A percentile compares a stretch with the other conserved stretches of the same genome.
These are phyloP conservation scores for Sesia bembeciformis DNA, from an alignment of 2,888 invertebrate genomes.

Conservation along the genomic window DNA sequence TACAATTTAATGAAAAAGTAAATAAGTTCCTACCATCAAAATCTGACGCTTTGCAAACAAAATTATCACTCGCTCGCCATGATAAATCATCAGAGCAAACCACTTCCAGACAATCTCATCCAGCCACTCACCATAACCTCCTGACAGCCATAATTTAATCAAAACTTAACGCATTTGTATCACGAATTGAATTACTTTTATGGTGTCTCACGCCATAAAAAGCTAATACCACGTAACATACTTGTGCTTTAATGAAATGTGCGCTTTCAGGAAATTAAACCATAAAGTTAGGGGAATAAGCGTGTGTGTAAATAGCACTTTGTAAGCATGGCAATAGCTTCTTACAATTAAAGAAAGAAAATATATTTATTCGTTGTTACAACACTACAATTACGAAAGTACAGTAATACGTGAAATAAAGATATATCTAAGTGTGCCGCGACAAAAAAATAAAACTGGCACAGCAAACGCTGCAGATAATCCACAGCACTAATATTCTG, in stretches of 20 bases:
- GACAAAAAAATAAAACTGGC: neutral
- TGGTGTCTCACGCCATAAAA: slow-evolving; percentile 33
- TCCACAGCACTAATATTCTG: too few species aligned
- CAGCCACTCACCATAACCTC: neutral
- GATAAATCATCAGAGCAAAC: neutral
- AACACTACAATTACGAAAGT: neutral
- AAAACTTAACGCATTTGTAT: slow-evolving; percentile 33
- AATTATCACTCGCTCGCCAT: neutral
- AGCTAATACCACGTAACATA: slow-evolving; percentile 35
- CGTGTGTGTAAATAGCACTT: slow-evolving; percentile 9
- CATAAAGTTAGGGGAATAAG: slow-evolving; percentile 49
- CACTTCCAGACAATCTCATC: neutral
- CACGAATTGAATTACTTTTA: slow-evolving; percentile 43
- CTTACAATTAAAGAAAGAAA: too few species aligned
- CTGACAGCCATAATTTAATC: slow-evolving; percentile 29
- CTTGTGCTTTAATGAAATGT: slow-evolving; percentile 41
- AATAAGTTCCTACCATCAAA: too few species aligned
- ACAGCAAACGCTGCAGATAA: too few species aligned
- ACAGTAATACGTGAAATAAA: neutral
- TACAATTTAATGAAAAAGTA: too few species aligned
- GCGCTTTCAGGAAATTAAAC: slow-evolving; percentile 67
- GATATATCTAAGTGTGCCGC: neutral
- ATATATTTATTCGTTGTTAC: neutral
- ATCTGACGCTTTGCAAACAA: too few species aligned
- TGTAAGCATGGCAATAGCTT: too few species aligned